These are phyloP conservation scores for Copsychus sechellarum DNA, from an alignment of 2,113 vertebrate genomes.

Conservation along the genomic window DNA sequence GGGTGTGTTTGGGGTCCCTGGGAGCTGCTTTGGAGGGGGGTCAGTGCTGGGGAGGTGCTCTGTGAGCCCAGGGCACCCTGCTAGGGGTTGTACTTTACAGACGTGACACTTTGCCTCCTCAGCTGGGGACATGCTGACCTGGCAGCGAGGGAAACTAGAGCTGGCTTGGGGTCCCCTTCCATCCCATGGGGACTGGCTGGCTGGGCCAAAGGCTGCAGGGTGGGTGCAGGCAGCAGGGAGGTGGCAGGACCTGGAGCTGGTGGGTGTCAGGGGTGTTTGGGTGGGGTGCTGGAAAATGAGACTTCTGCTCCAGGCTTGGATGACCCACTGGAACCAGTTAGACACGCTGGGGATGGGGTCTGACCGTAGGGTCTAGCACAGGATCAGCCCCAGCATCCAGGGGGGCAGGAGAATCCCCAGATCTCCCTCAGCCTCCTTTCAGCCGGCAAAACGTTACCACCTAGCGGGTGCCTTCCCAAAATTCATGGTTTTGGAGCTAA, in stretches of 20 bases:
- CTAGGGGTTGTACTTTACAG: not conserved
- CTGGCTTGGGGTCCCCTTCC: rapidly evolving
- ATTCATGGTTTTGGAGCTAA: not conserved
- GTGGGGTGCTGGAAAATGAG: not conserved
- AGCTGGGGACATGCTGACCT: rapidly evolving
- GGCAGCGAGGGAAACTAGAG: not conserved
- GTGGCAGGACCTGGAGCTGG: not conserved
- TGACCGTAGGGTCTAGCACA: rapidly evolving
- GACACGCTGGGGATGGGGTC: not conserved
- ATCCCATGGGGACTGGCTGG: not conserved
- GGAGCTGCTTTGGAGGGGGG: too few species aligned
- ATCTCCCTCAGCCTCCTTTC: not conserved
- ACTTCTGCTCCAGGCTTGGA: too few species aligned
- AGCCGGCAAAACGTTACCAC: not conserved
- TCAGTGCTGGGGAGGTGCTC: not conserved
- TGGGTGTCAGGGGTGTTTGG: too few species aligned
- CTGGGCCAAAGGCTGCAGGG: not conserved
- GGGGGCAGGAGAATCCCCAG: not conserved
- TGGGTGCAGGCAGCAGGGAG: not conserved
- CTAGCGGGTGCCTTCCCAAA: not conserved
- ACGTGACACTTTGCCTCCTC: not conserved
- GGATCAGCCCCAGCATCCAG: not conserved
- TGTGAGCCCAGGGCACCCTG: not conserved
- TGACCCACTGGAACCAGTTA: not conserved
- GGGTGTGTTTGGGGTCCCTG: not conserved